Evolutionary conservation across 2,113 vertebrate species (phyloP).

Genomic region (Halcyon malimbica): DNA sequence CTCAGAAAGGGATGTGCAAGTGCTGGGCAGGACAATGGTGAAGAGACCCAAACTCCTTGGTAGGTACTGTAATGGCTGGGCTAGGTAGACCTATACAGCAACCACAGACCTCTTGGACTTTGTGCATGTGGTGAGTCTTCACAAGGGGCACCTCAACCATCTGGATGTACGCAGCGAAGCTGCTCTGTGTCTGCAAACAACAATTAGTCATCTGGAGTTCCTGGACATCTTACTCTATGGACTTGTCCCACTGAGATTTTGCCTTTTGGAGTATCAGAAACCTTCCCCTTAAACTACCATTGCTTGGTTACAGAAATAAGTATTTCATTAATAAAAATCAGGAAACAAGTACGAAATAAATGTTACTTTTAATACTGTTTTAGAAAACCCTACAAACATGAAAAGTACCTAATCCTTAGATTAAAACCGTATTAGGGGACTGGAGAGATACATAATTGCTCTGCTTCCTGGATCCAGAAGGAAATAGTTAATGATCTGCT

Average conservation of each 20-base stretch:
- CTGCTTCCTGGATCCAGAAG: not conserved
- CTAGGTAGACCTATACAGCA: not conserved
- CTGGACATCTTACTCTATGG: not conserved
- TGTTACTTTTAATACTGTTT: not conserved
- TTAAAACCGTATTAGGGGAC: not conserved
- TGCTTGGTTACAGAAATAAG: not conserved
- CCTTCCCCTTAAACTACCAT: not conserved
- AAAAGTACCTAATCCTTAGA: not conserved
- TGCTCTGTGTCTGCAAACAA: not conserved
- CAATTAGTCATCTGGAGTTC: not conserved
- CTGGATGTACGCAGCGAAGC: rapidly evolving
- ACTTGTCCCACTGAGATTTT: not conserved
- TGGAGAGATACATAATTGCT: not conserved
- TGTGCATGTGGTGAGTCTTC: not conserved
- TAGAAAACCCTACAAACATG: not conserved
- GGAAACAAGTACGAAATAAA: not conserved
- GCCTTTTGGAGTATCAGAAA: not conserved
- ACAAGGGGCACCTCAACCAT: not conserved
- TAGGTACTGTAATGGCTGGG: not conserved
- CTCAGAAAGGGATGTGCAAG: not conserved
- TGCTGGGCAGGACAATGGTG: not conserved
- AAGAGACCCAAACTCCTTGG: not conserved
- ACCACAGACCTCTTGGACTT: not conserved
- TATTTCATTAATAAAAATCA: not conserved
- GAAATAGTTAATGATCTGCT: too few species aligned